These are phyloP conservation scores for Apis mellifera DNA, from an alignment of 1,140 invertebrate genomes.

Conservation along the genomic window DNA sequence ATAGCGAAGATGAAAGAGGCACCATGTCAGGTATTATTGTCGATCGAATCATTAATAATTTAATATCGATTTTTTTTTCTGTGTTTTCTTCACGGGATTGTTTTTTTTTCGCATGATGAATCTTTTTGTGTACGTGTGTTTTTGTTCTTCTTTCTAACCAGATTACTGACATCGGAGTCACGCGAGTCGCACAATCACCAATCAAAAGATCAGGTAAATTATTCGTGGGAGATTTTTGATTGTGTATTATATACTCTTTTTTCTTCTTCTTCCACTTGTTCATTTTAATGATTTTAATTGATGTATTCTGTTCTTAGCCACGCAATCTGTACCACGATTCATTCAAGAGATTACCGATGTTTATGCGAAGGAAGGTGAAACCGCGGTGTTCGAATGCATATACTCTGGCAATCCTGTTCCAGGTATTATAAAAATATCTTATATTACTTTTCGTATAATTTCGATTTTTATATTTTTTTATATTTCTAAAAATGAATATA, in stretches of 20 bases:
- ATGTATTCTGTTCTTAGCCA: slow-evolving; percentile 83
- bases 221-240: background rate
- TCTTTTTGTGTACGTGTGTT: slow-evolving; percentile 51
- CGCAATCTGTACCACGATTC: slow-evolving; percentile 90
- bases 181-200: slow-evolving; percentile 55
- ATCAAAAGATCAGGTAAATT: slow-evolving; percentile 60
- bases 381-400: slow-evolving; percentile 87
- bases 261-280: too few species aligned
- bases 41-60: slow-evolving; percentile 28
- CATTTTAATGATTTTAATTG: background rate
- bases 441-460: background rate
- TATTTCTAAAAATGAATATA: background rate
- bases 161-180: slow-evolving; percentile 75
- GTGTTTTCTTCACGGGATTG: slow-evolving; percentile 16
- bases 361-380: slow-evolving; percentile 88
- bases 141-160: slow-evolving; percentile 59
- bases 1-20: slow-evolving; percentile 72
- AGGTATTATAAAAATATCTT: slow-evolving; percentile 81
- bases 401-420: slow-evolving; percentile 92
- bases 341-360: slow-evolving; percentile 90
- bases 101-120: slow-evolving; percentile 55
- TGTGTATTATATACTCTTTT: background rate
- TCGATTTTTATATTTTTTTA: background rate
- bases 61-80: background rate
- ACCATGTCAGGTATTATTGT: slow-evolving; percentile 76